phyloP scores from a whole-genome alignment of 2,113 vertebrate species.

The Coturnix japonica region DNA sequence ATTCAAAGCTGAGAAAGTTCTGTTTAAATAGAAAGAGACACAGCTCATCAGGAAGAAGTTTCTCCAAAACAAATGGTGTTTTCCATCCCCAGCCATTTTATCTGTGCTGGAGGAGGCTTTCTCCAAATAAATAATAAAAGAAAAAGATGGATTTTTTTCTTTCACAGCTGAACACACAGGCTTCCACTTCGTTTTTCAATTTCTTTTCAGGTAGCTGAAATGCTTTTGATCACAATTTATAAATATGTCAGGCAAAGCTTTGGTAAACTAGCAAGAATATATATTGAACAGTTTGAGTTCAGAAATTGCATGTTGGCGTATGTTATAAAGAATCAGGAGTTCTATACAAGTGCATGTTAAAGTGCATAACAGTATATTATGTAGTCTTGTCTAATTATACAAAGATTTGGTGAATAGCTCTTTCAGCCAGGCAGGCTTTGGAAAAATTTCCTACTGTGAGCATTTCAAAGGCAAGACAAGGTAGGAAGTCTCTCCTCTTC shows the following conservation, averaged over 20 bases:
- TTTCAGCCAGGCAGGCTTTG: neutral
- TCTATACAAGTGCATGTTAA: neutral
- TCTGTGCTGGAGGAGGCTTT: neutral
- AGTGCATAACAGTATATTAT: neutral
- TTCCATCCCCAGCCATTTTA: neutral
- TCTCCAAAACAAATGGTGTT: neutral
- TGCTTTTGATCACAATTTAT: conserved; percentile 55
- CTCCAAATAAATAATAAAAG: neutral
- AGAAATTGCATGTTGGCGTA: neutral
- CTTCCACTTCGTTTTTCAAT: conserved; percentile 35
- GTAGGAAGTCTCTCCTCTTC: neutral
- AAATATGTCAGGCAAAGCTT: conserved; percentile 45
- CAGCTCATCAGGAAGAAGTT: neutral
- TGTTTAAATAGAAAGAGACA: neutral
- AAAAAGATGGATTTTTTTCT: conserved; percentile 27
- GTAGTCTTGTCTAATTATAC: neutral
- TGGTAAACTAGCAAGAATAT: conserved; percentile 19
- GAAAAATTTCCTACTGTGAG: neutral
- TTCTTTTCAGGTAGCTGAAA: conserved; percentile 46
- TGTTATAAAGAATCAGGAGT: neutral
- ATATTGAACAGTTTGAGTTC: neutral
- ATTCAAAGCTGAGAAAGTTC: neutral
- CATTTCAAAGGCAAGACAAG: neutral
- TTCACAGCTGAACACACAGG: conserved; percentile 21
- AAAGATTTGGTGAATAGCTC: neutral